Evolutionary conservation across 1,140 invertebrate species (phyloP).

Genomic region (Temnothorax nylanderi): DNA sequence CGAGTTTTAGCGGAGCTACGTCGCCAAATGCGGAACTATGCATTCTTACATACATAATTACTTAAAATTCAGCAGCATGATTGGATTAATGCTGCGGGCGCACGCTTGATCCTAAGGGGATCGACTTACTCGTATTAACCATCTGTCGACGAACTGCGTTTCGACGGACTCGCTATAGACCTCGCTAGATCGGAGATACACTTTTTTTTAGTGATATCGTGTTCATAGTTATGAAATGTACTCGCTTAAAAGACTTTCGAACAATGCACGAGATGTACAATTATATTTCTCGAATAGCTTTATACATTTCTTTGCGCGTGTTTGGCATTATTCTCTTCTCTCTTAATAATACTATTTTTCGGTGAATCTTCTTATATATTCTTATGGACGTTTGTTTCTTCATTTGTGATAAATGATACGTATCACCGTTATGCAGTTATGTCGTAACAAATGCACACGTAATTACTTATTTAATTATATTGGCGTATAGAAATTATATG

Average conservation of each 20-base stretch:
- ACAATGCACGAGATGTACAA: not conserved
- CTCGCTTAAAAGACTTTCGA: not conserved
- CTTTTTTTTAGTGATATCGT: slow-evolving; percentile 71
- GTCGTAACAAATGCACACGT: not conserved
- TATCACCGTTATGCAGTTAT: not conserved
- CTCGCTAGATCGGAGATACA: slow-evolving; percentile 47
- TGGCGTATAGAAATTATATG: not conserved
- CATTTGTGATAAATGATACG: not conserved
- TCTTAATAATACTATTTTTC: not conserved
- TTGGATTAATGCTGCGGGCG: slow-evolving; percentile 65
- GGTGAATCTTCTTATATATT: not conserved
- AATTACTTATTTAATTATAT: slow-evolving; percentile 15
- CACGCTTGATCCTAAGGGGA: slow-evolving; percentile 65
- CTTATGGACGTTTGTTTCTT: not conserved
- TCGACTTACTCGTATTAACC: slow-evolving; percentile 64
- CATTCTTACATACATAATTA: slow-evolving; percentile 45
- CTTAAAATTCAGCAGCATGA: slow-evolving; percentile 65
- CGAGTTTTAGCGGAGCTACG: slow-evolving; percentile 49
- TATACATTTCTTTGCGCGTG: not conserved
- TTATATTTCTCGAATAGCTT: not conserved
- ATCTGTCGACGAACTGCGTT: slow-evolving; percentile 45
- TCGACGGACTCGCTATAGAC: slow-evolving; percentile 51
- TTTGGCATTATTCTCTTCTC: not conserved
- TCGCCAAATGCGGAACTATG: slow-evolving; percentile 41
- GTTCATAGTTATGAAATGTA: slow-evolving; percentile 72